Evolutionary conservation across 2,888 invertebrate species (phyloP).

Genomic region (Acheta domesticus): DNA sequence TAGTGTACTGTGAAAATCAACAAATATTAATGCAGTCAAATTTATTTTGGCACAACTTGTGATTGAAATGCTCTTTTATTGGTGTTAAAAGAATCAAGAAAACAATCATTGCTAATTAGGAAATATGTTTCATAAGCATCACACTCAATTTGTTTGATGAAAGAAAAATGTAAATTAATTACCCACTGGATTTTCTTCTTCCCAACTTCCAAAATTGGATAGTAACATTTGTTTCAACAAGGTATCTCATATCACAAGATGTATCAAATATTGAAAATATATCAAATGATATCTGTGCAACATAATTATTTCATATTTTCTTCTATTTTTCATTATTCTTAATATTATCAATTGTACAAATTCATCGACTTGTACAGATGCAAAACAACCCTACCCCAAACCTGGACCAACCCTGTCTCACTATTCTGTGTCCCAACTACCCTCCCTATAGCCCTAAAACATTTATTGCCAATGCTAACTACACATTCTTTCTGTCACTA

Average conservation of each 20-base stretch:
- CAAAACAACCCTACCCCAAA: too few relatives aligned
- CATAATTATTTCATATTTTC: background rate
- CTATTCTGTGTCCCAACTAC: background rate
- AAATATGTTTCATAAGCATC: too few relatives aligned
- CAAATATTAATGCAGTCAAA: too few relatives aligned
- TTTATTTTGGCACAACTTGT: conserved; percentile 3
- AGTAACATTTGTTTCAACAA: background rate
- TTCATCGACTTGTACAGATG: too few relatives aligned
- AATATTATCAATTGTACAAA: background rate
- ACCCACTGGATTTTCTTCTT: too few relatives aligned
- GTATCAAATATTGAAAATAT: conserved; percentile 18
- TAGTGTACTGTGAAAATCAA: too few relatives aligned
- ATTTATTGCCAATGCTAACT: background rate
- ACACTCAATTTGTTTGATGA: too few relatives aligned
- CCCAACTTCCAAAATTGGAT: too few relatives aligned
- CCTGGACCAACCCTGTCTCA: background rate
- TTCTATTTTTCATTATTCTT: background rate
- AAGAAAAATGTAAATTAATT: too few relatives aligned
- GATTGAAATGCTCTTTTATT: background rate
- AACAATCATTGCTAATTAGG: too few relatives aligned
- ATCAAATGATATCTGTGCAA: background rate
- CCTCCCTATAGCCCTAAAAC: background rate
- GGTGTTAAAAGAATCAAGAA: too few relatives aligned
- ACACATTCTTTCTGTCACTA: background rate
- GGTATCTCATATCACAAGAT: background rate